Evolutionary conservation across 2,888 invertebrate species (phyloP), one percentile per base, ranked within the genome.

Genomic region (Desoria tigrina): DNA sequence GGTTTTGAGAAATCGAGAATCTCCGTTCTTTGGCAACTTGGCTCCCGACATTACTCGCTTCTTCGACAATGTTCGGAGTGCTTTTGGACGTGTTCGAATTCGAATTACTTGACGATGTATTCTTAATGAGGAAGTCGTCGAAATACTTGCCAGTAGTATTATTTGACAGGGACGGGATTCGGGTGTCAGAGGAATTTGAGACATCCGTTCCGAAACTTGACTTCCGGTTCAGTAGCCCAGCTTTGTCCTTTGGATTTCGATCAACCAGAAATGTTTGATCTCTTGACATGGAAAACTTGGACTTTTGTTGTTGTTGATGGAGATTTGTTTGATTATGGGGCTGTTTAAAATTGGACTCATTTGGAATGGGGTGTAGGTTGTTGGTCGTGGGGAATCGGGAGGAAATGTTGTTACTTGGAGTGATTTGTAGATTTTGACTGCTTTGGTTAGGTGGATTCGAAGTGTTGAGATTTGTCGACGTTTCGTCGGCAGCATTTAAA

Each of bases 211-310:
- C 59, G 54, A 71, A 9, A 16, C 51, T 51, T 7, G 18, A 24
- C 24, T 64, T 69, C 26, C 66, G 24, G 28, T 50, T 26, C 28
- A 42, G 21, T n/a, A n/a, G n/a, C n/a, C n/a, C 1, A 28, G 39
- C 60, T 60, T 60, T 66, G 61, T 71, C 58, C 55, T 62, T 63
- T 37, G 45, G 58, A 61, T 64, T 66, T 69, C 61, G 55, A 23
- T 72, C 75, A n/a, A 75, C 66, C 14, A 72, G 61, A 63, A 76
- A 72, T n/a, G 75, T 69, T 23, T 71, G 70, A 45, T 75, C 72
- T 11, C 42, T 18, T 49, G 23, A n/a, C 9, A 45, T 23, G 18
- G 42, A 26, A 24, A 55, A 53, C 28, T 67, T 67, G 18, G 51
- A 14, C 4, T 26, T 37, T n/a, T n/a, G n/a, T n/a, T n/a, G n/a